Evolutionary conservation across 2,797 vertebrate species (phyloP), one percentile per base, ranked within the genome.

Genomic region (Tokudaia tokunoshimensis): DNA sequence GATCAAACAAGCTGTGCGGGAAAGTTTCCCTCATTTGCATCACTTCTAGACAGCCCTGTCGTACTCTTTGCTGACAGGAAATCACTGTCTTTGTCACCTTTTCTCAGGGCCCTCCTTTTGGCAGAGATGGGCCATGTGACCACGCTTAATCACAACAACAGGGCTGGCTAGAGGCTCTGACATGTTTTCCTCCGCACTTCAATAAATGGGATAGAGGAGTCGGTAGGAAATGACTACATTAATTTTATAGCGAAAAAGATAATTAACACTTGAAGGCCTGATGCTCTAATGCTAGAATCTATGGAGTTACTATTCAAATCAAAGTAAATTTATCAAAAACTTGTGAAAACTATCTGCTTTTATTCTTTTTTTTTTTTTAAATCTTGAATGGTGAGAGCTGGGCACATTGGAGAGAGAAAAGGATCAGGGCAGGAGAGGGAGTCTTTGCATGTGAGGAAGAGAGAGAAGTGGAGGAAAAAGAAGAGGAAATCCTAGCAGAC

Each of bases 11-110:
- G 98, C 98, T 97, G 81, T 98, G 98, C 98, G 83, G 98, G 98
- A 99, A 98, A 99, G 98, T 98, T 98, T 97, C 98, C 98, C 98
- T 99, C 99, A 99, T 99, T 99, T 99, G 99, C 99, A 99, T 99
- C 98, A 97, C 98, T 99, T 99, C 98, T 99, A 99, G 99, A 99
- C 99, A 99, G 98, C 98, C 98, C 98, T 98, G 99, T 98, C 98
- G 96, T 99, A 98, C 98, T 99, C 98, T 98, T 98, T 98, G 98
- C 98, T 99, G 98, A 99, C 98, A 99, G 99, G 98, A 99, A 99
- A 99, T 99, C 99, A 98, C 98, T 98, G 98, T 99, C 98, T 99
- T 99, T 99, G 99, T 99, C 99, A 99, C 99, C 98, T 99, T 99
- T 98, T 98, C 98, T 98, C 98, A 98, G 98, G 98, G 98, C 98